Evolutionary conservation across 2,797 vertebrate species (phyloP).

Genomic region (Paramormyrops hopkinsi): DNA sequence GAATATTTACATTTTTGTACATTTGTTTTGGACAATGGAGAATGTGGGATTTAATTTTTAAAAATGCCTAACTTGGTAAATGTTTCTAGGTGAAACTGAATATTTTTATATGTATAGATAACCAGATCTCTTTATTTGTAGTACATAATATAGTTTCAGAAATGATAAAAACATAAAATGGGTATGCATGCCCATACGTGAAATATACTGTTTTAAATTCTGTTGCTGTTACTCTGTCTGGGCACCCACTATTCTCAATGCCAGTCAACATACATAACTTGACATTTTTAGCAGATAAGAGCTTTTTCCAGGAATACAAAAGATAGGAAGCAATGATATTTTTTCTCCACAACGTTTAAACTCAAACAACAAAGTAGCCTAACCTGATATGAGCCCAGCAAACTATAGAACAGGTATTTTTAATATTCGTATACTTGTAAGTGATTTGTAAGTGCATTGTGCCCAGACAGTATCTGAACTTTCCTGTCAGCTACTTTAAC

Average conservation of each 20-base stretch:
- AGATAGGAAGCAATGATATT: constrained; percentile 59
- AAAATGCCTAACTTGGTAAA: not conserved
- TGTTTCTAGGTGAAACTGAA: not conserved
- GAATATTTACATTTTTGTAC: not conserved
- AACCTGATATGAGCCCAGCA: constrained; percentile 72
- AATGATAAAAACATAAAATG: not conserved
- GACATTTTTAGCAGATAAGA: not conserved
- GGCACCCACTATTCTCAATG: not conserved
- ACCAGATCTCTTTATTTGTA: not conserved
- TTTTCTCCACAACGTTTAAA: constrained; percentile 62
- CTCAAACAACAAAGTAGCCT: constrained; percentile 69
- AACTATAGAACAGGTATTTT: constrained; percentile 80
- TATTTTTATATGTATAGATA: not conserved
- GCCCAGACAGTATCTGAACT: constrained; percentile 86
- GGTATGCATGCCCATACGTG: not conserved
- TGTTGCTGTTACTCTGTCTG: constrained; percentile 12
- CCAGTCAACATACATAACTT: constrained; percentile 1
- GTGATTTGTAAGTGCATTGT: constrained; percentile 92
- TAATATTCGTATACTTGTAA: constrained; percentile 82
- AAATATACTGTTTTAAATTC: not conserved
- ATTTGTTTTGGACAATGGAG: not conserved
- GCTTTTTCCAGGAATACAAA: constrained; percentile 60
- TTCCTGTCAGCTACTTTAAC: constrained; percentile 91
- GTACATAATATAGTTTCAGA: not conserved
- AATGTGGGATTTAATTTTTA: not conserved